Evolutionary conservation across 2,888 invertebrate genomes (phyloP), one percentile per base, ranked within the genome.

Genomic region (Tuta absoluta): DNA sequence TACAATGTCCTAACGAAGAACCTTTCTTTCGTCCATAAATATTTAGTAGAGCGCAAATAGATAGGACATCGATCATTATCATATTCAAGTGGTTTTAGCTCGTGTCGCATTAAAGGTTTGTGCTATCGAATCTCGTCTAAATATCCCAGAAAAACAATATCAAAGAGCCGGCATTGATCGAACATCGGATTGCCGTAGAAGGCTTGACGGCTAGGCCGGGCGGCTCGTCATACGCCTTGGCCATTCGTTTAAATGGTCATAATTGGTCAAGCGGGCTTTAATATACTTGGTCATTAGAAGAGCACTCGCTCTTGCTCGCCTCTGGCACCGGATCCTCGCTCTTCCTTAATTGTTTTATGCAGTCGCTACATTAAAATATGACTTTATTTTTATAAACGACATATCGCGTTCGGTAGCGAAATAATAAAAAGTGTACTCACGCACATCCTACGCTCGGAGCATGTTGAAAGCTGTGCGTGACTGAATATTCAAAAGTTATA

Each of bases 221-320:
- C 82, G 76, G 81, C 79, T 80, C 82, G 79, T 87, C 86, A 86
- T 87, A 85, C 79, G 82, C 72, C 74, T 74, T 71, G 74, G 71
- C 79, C 79, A 81, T 84, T 78, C 83, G 84, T 85, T 88, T 86
- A 87, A 89, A 87, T 87, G 85, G 83, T 86, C 86, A 86, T 89
- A 88, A 89, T 89, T 90, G 89, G 85, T 83, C 72, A 74, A 80
- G 76, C 74, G 77, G 72, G 75, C 79, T 81, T 84, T 81, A 82
- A 84, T 81, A 82, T 76, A 79, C 75, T 79, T 73, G 81, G 80
- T 85, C 83, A 86, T 86, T 86, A 85, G 79, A 85, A 81, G 79
- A 80, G 76, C 75, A 74, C 76, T 77, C 76, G 51, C 56, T 77
- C 69, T 68, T 69, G 21, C 49, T 38, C 61, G 66, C 66, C 62